These are phyloP conservation scores for Tholera decimalis DNA, from an alignment of 2,888 invertebrate genomes.

Conservation along the genomic window DNA sequence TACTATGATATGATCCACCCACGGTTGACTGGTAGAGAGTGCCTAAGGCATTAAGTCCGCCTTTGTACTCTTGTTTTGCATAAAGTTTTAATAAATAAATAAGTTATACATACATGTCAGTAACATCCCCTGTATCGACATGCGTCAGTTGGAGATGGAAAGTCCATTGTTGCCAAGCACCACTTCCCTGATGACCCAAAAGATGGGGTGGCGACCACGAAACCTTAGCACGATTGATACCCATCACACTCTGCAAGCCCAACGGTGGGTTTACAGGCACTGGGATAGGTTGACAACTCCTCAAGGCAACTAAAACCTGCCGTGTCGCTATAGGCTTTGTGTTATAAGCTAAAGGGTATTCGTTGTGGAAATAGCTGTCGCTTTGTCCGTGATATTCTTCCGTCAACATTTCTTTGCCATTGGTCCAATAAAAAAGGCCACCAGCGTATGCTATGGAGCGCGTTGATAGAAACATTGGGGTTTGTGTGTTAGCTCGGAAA, in stretches of 20 bases:
- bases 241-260: constrained; percentile 95
- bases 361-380: constrained; percentile 95
- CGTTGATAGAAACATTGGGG: constrained; percentile 94
- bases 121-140: constrained; percentile 77
- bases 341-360: constrained; percentile 91
- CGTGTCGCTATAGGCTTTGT: constrained; percentile 80
- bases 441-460: constrained; percentile 94
- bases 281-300: constrained; percentile 95
- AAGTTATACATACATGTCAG: constrained; percentile 79
- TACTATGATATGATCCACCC: too few species aligned
- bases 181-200: constrained; percentile 94
- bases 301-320: constrained; percentile 91
- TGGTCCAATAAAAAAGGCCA: constrained; percentile 97
- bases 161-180: constrained; percentile 94
- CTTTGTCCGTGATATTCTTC: constrained; percentile 95
- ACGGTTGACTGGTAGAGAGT: too few species aligned
- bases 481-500: constrained; percentile 94
- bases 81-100: too few species aligned
- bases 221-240: constrained; percentile 94
- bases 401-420: constrained; percentile 94
- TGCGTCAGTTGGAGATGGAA: constrained; percentile 94
- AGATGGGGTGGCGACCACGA: constrained; percentile 96
- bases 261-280: constrained; percentile 95
- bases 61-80: too few species aligned
- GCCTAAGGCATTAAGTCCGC: too few species aligned